Conservation (phyloP, 2,797 vertebrate species). For the Parauchenoglanis ngamensis region DNA sequence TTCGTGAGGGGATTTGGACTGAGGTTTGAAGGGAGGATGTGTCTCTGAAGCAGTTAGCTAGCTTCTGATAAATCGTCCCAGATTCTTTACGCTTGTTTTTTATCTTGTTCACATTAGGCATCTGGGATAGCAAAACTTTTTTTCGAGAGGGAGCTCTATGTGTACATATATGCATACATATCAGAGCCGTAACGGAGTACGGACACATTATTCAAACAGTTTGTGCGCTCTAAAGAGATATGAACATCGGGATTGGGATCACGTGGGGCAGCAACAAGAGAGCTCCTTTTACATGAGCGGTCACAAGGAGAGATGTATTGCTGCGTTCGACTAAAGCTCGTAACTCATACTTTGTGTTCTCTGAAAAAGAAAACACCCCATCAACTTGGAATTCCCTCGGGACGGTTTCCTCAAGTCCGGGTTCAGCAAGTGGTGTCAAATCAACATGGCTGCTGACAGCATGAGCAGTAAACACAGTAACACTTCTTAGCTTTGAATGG, state of each 20-base stretch:
- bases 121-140: background rate
- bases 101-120: background rate
- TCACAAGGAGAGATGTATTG: background rate
- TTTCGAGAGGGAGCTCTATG: background rate
- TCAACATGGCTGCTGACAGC: background rate
- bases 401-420: background rate
- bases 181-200: background rate
- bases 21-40: conserved; percentile 12
- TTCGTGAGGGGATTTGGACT: background rate
- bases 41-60: background rate
- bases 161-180: background rate
- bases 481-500: background rate
- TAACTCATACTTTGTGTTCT: background rate
- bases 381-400: background rate
- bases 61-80: background rate
- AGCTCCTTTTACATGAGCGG: background rate
- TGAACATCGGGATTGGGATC: background rate
- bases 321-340: background rate
- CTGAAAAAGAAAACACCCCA: background rate
- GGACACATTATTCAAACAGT: background rate
- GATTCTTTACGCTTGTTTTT: background rate
- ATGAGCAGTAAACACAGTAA: background rate
- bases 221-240: background rate
- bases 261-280: background rate
- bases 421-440: background rate